Percentiles rank a stretch among this genome's conserved stretches.
Evolutionary conservation across 1,140 invertebrate species (phyloP).

Genomic region (Cotesia vestalis): DNA sequence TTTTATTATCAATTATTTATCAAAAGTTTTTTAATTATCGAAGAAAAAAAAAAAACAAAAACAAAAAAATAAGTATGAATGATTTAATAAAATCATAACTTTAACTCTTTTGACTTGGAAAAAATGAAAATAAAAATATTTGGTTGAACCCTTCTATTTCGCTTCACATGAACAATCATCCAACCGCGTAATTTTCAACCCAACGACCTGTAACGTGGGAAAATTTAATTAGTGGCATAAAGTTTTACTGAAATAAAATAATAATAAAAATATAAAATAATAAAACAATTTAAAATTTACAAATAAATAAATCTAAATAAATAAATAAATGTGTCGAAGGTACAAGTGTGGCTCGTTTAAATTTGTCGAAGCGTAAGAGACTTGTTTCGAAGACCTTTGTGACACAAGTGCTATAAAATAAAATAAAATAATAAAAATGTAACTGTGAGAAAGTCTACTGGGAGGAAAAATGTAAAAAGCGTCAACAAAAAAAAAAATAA

Average conservation of each 20-base stretch:
- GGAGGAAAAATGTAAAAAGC: too few relatives aligned
- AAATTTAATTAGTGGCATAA: slow-evolving; percentile 27
- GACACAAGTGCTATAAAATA: too few relatives aligned
- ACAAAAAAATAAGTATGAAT: background rate
- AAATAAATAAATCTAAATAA: background rate
- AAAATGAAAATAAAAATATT: background rate
- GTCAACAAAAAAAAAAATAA: too few relatives aligned
- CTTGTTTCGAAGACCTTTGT: too few relatives aligned
- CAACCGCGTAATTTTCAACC: background rate
- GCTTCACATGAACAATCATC: slow-evolving; percentile 12
- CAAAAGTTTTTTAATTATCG: too few relatives aligned
- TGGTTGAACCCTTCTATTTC: slow-evolving; percentile 4
- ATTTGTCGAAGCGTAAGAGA: background rate
- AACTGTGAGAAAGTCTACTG: too few relatives aligned
- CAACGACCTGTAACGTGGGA: slow-evolving; percentile 11
- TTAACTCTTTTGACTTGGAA: background rate
- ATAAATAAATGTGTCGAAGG: too few relatives aligned
- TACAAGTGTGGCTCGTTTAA: background rate
- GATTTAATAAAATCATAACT: slow-evolving; percentile 1
- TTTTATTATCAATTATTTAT: too few relatives aligned
- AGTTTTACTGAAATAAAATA: background rate
- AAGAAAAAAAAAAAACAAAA: background rate
- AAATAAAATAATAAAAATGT: too few relatives aligned
- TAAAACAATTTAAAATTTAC: background rate
- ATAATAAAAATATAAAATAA: background rate